phyloP scores from a whole-genome alignment of 1,140 invertebrate species.

The Lasioglossum baleicum region DNA sequence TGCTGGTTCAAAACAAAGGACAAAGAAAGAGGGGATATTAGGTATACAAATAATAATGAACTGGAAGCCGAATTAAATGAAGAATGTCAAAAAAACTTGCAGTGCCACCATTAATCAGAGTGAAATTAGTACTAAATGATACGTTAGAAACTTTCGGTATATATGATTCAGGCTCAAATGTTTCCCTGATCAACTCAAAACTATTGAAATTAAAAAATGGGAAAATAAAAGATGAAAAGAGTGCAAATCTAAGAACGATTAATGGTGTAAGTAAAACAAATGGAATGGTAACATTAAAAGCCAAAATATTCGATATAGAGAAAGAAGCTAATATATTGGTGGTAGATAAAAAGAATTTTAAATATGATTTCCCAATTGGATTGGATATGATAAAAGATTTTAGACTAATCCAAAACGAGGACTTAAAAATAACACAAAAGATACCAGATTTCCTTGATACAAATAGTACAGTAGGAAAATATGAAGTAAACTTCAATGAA shows the following conservation, averaged over 20 bases:
- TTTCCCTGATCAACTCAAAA: conserved; percentile 49
- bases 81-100: conserved; percentile 51
- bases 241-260: conserved; percentile 12
- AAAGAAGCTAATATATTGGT: conserved; percentile 18
- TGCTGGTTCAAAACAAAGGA: conserved; percentile 40
- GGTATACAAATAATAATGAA: conserved; percentile 40
- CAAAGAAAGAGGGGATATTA: conserved; percentile 7
- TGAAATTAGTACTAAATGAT: conserved; percentile 41
- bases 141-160: conserved; percentile 27
- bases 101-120: conserved; percentile 47
- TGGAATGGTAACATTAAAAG: conserved; percentile 28
- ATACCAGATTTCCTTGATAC: conserved; percentile 12
- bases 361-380: conserved; percentile 36
- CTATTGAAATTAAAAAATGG: conserved; percentile 20
- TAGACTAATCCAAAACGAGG: conserved; percentile 12
- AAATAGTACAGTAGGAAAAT: too few relatives aligned
- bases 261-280: conserved; percentile 35
- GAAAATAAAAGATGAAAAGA: neutral
- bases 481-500: too few relatives aligned
- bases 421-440: conserved; percentile 26
- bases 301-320: conserved; percentile 31
- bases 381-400: conserved; percentile 25
- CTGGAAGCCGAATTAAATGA: conserved; percentile 24
- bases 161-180: conserved; percentile 55
- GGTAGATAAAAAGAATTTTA: conserved; percentile 28